phyloP scores from a whole-genome alignment of 2,113 vertebrate species.

The Gallinago paraguaiae region DNA sequence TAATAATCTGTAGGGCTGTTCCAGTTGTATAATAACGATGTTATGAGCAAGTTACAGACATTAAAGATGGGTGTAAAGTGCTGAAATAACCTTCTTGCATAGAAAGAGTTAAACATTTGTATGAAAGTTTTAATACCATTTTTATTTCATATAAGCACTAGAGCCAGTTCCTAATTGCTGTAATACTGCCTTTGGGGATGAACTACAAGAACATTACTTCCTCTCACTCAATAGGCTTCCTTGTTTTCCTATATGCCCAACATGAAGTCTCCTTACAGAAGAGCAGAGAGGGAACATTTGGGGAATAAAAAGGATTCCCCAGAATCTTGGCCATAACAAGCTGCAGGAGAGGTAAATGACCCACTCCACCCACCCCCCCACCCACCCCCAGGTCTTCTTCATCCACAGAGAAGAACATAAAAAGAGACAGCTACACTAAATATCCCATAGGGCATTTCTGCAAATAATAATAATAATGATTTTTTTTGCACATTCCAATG shows the following conservation, averaged over 20 bases:
- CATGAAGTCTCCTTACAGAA: background rate
- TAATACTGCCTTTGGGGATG: background rate
- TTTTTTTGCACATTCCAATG: background rate
- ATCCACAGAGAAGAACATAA: background rate
- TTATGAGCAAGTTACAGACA: background rate
- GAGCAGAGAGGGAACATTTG: background rate
- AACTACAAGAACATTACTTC: background rate
- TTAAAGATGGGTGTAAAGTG: background rate
- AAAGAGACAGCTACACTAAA: background rate
- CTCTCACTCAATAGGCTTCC: background rate
- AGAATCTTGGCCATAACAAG: background rate
- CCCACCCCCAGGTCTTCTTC: background rate
- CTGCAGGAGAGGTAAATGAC: background rate
- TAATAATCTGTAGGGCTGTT: background rate
- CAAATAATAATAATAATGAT: background rate
- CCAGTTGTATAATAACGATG: background rate
- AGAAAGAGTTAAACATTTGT: background rate
- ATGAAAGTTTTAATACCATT: background rate
- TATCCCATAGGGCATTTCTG: background rate
- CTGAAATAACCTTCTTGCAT: background rate
- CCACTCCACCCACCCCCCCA: too few species aligned
- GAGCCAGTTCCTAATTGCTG: background rate
- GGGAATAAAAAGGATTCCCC: background rate
- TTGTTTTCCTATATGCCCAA: background rate
- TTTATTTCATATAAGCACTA: slow-evolving; percentile 7